Conservation (phyloP, 1,140 invertebrate species). For the Drosophila lacertosa region DNA sequence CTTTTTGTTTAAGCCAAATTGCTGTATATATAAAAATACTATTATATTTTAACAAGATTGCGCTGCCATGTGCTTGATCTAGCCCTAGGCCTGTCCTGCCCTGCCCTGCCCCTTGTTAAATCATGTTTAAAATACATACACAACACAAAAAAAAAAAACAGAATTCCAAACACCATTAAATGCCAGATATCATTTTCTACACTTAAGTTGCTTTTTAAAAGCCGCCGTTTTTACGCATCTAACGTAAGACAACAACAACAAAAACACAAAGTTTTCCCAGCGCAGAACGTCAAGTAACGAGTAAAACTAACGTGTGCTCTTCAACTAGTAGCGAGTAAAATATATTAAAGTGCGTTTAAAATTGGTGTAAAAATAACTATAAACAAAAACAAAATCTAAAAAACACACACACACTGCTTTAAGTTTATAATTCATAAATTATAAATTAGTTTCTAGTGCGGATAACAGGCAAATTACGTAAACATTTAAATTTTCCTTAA, state of each 20-base stretch:
- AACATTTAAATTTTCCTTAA: conserved; percentile 25
- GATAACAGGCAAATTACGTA: conserved; percentile 40
- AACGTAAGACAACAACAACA: not conserved
- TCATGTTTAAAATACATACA: not conserved
- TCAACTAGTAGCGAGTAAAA: not conserved
- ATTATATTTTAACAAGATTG: too few relatives aligned
- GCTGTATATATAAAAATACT: conserved; percentile 4
- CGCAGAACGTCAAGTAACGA: not conserved
- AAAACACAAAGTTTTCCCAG: not conserved
- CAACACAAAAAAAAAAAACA: not conserved
- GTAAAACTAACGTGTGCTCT: not conserved
- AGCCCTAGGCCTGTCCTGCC: not conserved
- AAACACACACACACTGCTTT: conserved; percentile 11
- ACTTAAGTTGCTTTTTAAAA: conserved; percentile 6
- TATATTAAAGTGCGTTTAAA: not conserved
- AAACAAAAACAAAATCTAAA: conserved; percentile 36
- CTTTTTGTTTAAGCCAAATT: not conserved
- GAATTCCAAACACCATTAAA: conserved; percentile 7
- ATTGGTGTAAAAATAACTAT: too few relatives aligned
- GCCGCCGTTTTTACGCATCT: conserved; percentile 13
- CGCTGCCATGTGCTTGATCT: too few relatives aligned
- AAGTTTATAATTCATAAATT: conserved; percentile 73
- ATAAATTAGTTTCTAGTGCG: conserved; percentile 63
- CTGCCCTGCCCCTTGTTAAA: too few relatives aligned
- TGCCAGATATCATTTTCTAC: conserved; percentile 15